These are phyloP conservation scores for Urocynchramus pylzowi DNA, from an alignment of 2,113 vertebrate species.

Conservation along the genomic window DNA sequence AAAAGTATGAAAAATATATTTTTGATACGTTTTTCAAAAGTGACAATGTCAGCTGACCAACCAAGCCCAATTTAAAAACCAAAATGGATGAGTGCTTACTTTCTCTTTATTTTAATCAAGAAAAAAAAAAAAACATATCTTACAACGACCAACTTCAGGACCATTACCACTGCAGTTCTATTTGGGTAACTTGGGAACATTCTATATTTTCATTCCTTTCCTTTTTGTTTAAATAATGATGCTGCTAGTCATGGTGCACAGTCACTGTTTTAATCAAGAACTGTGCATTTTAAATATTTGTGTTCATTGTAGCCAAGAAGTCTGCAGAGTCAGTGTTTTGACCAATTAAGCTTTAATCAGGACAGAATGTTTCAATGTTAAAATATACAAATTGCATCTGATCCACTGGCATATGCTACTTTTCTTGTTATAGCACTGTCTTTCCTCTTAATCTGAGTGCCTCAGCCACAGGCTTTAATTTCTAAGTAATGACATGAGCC, in stretches of 20 bases:
- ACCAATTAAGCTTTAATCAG: slow-evolving; percentile 66
- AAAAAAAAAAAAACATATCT: not conserved
- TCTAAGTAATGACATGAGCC: not conserved
- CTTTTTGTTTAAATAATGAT: slow-evolving; percentile 35
- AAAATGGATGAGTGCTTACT: not conserved
- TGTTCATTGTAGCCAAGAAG: slow-evolving; percentile 53
- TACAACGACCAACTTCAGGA: not conserved
- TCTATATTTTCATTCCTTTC: slow-evolving; percentile 26
- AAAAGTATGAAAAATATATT: not conserved
- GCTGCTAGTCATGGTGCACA: not conserved
- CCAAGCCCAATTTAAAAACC: not conserved
- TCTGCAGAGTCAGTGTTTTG: slow-evolving; percentile 45
- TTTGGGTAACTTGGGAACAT: not conserved
- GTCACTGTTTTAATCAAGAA: slow-evolving; percentile 48
- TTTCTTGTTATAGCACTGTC: not conserved
- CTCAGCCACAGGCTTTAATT: not conserved
- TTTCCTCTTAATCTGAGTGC: not conserved
- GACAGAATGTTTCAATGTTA: slow-evolving; percentile 57
- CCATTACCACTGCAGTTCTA: not conserved
- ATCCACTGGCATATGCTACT: slow-evolving; percentile 19
- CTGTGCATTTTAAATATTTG: slow-evolving; percentile 63
- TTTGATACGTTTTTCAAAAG: not conserved
- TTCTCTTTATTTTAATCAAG: not conserved
- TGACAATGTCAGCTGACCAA: not conserved
- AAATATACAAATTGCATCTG: slow-evolving; percentile 58